These are phyloP conservation scores for Halichoeres trimaculatus DNA, from an alignment of 2,113 vertebrate genomes.

Conservation along the genomic window DNA sequence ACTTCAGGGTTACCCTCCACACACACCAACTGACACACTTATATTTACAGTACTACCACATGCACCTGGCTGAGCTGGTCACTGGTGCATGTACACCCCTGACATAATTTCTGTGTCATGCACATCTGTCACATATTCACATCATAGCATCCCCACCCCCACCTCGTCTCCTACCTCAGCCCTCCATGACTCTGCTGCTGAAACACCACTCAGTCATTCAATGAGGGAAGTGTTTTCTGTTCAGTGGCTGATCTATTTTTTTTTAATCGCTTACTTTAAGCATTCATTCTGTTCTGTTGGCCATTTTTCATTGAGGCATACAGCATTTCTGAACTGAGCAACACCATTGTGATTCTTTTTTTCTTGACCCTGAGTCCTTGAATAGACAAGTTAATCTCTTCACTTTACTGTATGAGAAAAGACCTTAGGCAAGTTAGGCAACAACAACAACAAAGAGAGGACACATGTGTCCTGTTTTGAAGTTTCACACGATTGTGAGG, in stretches of 20 bases:
- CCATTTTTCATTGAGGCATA: neutral
- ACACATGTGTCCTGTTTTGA: slow-evolving; percentile 3
- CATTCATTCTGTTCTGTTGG: neutral
- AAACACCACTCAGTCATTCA: too few relatives aligned
- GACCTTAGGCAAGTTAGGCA: slow-evolving; percentile 1
- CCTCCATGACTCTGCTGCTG: slow-evolving; percentile 11
- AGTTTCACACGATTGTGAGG: neutral
- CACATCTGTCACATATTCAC: slow-evolving; percentile 68
- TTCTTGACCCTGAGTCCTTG: slow-evolving; percentile 1
- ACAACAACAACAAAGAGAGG: neutral
- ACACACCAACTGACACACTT: slow-evolving; percentile 23
- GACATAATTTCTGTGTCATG: slow-evolving; percentile 60
- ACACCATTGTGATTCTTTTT: neutral
- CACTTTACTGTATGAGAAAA: neutral
- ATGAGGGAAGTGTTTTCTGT: neutral
- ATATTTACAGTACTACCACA: slow-evolving; percentile 30
- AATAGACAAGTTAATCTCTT: slow-evolving; percentile 1
- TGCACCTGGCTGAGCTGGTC: slow-evolving; percentile 68
- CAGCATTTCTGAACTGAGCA: neutral
- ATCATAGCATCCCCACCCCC: slow-evolving; percentile 34
- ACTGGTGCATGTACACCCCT: slow-evolving; percentile 56
- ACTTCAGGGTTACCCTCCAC: slow-evolving; percentile 29
- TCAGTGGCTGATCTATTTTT: neutral
- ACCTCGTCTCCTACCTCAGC: slow-evolving; percentile 22
- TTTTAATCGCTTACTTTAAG: neutral